These are phyloP conservation scores for Otocyon megalotis DNA, from an alignment of 2,113 vertebrate genomes.

Conservation along the genomic window DNA sequence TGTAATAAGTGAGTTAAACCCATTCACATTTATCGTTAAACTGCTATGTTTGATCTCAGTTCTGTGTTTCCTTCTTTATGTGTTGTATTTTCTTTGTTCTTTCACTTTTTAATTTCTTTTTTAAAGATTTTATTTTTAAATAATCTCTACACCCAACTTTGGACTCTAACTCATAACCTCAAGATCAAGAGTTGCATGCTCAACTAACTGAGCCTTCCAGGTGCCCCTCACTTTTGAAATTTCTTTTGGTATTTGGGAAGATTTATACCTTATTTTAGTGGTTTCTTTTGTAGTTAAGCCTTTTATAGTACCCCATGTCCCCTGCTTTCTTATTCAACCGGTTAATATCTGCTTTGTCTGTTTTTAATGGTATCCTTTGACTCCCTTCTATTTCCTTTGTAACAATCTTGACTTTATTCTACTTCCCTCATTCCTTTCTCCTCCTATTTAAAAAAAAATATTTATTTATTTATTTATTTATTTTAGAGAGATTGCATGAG, in stretches of 20 bases:
- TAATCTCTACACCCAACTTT: not conserved
- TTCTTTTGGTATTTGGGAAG: constrained; percentile 6
- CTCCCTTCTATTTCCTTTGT: not conserved
- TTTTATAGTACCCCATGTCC: not conserved
- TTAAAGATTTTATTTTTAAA: not conserved
- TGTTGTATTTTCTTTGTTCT: not conserved
- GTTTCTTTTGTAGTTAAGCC: not conserved
- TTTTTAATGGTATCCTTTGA: not conserved
- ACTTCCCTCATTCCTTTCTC: not conserved
- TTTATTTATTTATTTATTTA: not conserved
- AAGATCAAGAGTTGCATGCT: not conserved
- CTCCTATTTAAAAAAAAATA: not conserved
- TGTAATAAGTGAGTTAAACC: not conserved
- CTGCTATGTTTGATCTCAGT: not conserved
- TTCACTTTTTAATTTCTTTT: not conserved
- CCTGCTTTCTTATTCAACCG: not conserved
- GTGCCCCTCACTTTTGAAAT: not conserved
- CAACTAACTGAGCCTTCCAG: not conserved
- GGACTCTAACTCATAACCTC: not conserved
- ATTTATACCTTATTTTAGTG: not conserved
- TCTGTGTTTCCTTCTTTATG: not conserved
- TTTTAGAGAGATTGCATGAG: not conserved
- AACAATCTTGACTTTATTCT: not conserved
- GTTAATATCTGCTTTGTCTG: not conserved
- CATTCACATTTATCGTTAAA: not conserved